A percentile compares a stretch with the other conserved stretches of the same genome.
Evolutionary conservation across 2,113 vertebrate genomes (phyloP).

Genomic region (Leuciscus idus): DNA sequence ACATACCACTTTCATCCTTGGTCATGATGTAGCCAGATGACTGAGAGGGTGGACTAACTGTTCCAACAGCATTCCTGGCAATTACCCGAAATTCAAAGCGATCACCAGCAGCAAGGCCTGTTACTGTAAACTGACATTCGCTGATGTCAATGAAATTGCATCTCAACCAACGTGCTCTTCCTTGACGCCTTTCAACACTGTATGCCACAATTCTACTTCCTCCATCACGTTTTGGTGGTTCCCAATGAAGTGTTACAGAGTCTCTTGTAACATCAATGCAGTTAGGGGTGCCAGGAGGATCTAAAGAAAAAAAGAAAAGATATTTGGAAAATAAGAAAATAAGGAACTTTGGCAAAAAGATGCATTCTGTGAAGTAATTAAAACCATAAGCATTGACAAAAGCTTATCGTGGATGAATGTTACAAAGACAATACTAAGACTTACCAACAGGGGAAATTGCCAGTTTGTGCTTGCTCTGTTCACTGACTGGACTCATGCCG

Average conservation of each 20-base stretch:
- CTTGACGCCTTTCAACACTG: conserved; percentile 94
- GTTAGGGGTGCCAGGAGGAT: conserved; percentile 94
- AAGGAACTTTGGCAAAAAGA: not conserved
- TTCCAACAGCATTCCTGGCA: conserved; percentile 96
- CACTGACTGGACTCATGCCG: conserved; percentile 88
- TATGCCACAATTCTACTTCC: conserved; percentile 96
- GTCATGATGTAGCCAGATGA: conserved; percentile 97
- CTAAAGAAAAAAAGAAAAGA: conserved; percentile 66
- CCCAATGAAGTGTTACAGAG: conserved; percentile 95
- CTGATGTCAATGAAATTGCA: conserved; percentile 97
- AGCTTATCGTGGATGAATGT: not conserved
- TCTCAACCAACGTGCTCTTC: conserved; percentile 87
- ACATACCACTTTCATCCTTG: conserved; percentile 93
- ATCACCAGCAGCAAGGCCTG: conserved; percentile 90
- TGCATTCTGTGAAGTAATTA: not conserved
- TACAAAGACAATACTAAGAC: conserved; percentile 60
- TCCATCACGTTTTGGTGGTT: conserved; percentile 87
- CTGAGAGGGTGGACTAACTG: conserved; percentile 95
- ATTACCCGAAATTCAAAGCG: conserved; percentile 95
- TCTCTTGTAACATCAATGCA: conserved; percentile 97
- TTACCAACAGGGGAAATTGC: conserved; percentile 97
- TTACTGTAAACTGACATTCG: conserved; percentile 93
- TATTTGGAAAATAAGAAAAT: not conserved
- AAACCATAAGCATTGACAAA: conserved; percentile 1
- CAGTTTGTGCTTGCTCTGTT: conserved; percentile 92